Evolutionary conservation across 2,888 invertebrate genomes (phyloP).

Genomic region (Pristionchus maxplancki): DNA sequence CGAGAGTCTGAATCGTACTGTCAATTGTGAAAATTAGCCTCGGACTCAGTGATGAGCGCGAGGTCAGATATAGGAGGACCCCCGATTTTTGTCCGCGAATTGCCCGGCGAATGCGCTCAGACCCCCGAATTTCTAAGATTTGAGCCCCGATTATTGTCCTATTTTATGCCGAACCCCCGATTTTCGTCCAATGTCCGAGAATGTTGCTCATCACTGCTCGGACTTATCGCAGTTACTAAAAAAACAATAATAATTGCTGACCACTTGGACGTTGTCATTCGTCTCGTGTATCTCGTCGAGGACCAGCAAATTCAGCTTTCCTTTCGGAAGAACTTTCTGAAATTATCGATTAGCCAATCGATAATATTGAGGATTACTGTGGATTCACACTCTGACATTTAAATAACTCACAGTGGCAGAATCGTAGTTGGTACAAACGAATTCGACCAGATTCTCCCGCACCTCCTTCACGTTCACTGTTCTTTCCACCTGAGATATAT

Average conservation of each 20-base stretch:
- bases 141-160: no score
- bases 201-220: background rate
- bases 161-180: no score
- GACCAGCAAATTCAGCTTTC: background rate
- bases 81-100: background rate
- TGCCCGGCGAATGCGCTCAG: no score
- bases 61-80: no score
- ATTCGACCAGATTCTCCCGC: background rate
- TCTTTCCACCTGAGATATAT: no score
- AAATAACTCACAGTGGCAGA: background rate
- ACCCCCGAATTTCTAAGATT: no score
- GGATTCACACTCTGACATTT: no score
- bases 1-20: background rate
- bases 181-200: background rate
- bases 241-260: no score
- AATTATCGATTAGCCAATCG: background rate
- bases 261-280: conserved; percentile 12
- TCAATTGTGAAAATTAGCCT: background rate
- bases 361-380: no score
- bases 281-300: background rate
- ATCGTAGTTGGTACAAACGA: background rate
- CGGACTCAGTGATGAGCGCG: background rate
- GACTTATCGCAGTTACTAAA: no score
- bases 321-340: background rate
- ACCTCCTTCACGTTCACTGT: no score